phyloP scores from a whole-genome alignment of 2,113 vertebrate species.

The Podilymbus podiceps region DNA sequence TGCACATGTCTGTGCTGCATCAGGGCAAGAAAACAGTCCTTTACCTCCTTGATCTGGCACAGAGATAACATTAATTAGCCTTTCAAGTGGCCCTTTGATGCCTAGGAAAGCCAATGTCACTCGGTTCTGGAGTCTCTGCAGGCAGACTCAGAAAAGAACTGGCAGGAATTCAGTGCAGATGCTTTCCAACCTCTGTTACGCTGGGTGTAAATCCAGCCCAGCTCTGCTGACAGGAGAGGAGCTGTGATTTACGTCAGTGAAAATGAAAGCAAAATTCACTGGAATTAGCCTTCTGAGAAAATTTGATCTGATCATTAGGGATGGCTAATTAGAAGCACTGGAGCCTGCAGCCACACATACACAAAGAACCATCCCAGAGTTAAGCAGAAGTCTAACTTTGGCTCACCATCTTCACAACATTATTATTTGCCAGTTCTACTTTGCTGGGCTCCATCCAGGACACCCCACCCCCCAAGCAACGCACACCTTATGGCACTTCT shows the following conservation, averaged over 20 bases:
- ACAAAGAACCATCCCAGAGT: neutral
- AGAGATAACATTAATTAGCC: neutral
- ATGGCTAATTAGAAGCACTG: neutral
- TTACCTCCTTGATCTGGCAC: neutral
- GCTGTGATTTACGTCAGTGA: neutral
- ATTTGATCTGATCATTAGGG: neutral
- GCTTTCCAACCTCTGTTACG: neutral
- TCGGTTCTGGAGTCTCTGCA: neutral
- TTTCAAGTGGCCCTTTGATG: neutral
- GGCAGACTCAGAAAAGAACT: neutral
- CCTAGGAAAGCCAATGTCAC: neutral
- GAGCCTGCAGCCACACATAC: neutral
- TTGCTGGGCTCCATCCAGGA: neutral
- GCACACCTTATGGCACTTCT: neutral
- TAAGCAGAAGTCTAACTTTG: neutral
- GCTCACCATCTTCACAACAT: neutral
- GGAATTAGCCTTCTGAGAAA: neutral
- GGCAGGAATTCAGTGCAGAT: conserved; percentile 16
- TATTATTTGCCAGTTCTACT: neutral
- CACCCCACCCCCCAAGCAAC: neutral
- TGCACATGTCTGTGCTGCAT: neutral
- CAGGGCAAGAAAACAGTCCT: neutral
- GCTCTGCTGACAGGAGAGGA: neutral
- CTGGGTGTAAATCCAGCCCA: conserved; percentile 24
- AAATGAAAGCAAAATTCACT: neutral